phyloP scores from a whole-genome alignment of 2,113 vertebrate genomes.

The Electrona antarctica region DNA sequence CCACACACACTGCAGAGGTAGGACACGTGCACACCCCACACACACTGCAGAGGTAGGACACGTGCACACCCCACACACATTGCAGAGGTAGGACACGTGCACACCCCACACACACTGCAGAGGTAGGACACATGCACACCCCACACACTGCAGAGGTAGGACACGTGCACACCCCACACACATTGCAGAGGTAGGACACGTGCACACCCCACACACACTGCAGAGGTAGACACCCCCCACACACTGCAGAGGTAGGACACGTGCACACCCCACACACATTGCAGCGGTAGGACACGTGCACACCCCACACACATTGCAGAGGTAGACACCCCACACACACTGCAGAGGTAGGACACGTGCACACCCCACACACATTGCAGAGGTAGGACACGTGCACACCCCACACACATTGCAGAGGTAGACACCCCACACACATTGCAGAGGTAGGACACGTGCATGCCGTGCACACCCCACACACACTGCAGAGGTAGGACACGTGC shows the following conservation, averaged over 20 bases:
- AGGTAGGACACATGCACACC: background rate
- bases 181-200: conserved; percentile 75
- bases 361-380: background rate
- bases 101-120: too few species aligned
- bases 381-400: too few species aligned
- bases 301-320: too few species aligned
- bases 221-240: too few species aligned
- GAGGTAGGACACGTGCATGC: background rate
- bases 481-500: too few species aligned
- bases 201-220: background rate
- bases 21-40: background rate
- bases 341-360: too few species aligned
- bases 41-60: background rate
- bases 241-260: background rate
- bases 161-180: too few species aligned
- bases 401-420: too few species aligned
- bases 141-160: too few species aligned
- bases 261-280: too few species aligned
- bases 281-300: background rate
- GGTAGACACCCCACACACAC: background rate
- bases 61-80: background rate
- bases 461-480: background rate
- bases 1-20: conserved; percentile 73
- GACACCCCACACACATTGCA: too few species aligned
- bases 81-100: too few species aligned